Evolutionary conservation across 2,113 vertebrate genomes (phyloP), one percentile per base, ranked within the genome.

Genomic region (Zosterops hypoxanthus): DNA sequence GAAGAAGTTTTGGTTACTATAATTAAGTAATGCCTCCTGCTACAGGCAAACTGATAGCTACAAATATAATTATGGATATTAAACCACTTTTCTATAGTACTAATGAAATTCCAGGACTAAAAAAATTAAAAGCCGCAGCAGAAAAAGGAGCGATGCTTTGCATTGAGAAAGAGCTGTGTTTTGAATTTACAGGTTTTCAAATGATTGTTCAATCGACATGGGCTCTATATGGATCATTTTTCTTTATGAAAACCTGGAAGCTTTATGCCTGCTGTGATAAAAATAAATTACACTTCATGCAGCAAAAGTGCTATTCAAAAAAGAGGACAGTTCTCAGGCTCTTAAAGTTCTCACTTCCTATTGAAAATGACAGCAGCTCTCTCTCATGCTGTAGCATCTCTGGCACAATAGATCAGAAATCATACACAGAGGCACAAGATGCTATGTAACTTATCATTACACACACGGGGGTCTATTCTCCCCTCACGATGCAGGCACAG

Each of bases 281-380:
- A 97, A 97, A 94, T 95, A 97, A 97, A 97, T 93, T 92, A 94
- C 82, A 93, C 90, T 94, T 95, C 91, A 89, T 89, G 90, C 95
- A 96, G 95, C 88, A 95, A 92, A 97, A 97, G 91, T 90, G 91
- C 93, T 95, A 85, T 95, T 96, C 95, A 95, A 90, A 94, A 96
- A 97, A 95, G 88, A 94, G 84, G 95, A 93, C 81, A 93, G 90
- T 96, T 97, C 93, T 95, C 92, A 88, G 94, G 85, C 93, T 97
- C 92, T 94, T 95, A 92, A 96, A 95, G 84, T 95, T 92, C 93
- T 93, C 60, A n/a, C 91, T 95, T 95, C 88, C 95, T 94, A 92
- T 89, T 88, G 96, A 94, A 97, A 95, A 94, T 96, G 95, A 97
- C 96, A 92, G 93, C 89, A 88, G 87, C 79, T 69, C 70, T 86